Conservation (phyloP, 92 coral and sea anemone genomes). For the Pocillopora meandrina region DNA sequence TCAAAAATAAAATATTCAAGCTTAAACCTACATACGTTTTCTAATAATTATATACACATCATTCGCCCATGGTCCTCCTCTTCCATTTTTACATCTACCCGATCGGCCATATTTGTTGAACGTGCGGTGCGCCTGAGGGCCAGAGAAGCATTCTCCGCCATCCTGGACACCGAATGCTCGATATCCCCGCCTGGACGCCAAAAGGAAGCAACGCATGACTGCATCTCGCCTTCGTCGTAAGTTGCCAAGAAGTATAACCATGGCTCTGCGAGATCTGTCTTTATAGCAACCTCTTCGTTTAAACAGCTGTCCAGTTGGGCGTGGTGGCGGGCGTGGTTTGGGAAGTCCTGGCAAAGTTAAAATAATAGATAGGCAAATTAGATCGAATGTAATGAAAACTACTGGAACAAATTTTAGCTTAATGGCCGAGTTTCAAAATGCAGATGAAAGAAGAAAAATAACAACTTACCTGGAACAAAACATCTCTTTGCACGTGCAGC, state of each 20-base stretch:
- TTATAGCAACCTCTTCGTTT: conserved; percentile 43
- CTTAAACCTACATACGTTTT: conserved; percentile 24
- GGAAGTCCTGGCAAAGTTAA: conserved; percentile 46
- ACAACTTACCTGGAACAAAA: conserved; percentile 55
- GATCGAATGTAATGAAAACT: neutral
- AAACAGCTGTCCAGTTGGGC: conserved; percentile 48
- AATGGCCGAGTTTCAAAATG: neutral
- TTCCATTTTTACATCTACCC: conserved; percentile 43
- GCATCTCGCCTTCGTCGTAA: conserved; percentile 44
- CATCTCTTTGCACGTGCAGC: conserved; percentile 65
- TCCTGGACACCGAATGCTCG: conserved; percentile 47
- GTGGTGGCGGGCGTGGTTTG: conserved; percentile 66
- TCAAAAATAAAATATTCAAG: neutral
- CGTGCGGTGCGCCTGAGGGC: conserved; percentile 39
- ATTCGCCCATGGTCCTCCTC: conserved; percentile 58
- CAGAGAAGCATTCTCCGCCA: conserved; percentile 50
- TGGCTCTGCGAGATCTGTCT: conserved; percentile 47
- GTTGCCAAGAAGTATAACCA: conserved; percentile 27
- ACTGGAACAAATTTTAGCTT: neutral
- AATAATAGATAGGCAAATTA: neutral
- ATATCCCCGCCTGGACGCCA: conserved; percentile 36
- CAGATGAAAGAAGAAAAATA: neutral
- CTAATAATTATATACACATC: conserved; percentile 45
- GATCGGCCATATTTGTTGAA: conserved; percentile 45
- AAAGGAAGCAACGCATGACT: conserved; percentile 46